phyloP scores from a whole-genome alignment of 2,797 vertebrate genomes.

The Naso thynnoides region DNA sequence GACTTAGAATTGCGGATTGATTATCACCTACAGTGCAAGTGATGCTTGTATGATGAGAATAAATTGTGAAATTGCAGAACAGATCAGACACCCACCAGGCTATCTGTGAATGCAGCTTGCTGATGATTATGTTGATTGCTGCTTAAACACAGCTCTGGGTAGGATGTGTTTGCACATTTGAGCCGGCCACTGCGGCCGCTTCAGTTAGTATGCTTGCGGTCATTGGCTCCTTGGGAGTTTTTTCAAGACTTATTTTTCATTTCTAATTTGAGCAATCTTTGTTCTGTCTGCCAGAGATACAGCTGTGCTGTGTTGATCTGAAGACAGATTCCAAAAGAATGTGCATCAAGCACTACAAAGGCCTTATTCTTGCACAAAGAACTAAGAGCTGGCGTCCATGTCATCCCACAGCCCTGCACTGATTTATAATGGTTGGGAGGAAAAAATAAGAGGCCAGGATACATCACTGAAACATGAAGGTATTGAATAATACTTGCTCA shows the following conservation, averaged over 20 bases:
- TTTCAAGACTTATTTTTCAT: conserved; percentile 44
- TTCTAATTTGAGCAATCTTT: conserved; percentile 66
- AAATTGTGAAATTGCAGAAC: conserved; percentile 44
- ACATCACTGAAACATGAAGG: conserved; percentile 71
- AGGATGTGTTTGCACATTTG: conserved; percentile 34
- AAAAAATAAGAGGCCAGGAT: conserved; percentile 62
- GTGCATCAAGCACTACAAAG: conserved; percentile 69
- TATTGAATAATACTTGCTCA: conserved; percentile 77
- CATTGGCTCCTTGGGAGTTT: conserved; percentile 21
- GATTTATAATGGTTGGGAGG: conserved; percentile 74
- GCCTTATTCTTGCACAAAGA: conserved; percentile 60
- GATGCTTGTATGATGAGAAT: conserved; percentile 45
- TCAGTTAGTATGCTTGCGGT: conserved; percentile 7
- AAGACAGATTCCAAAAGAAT: conserved; percentile 57
- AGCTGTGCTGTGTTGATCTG: conserved; percentile 63
- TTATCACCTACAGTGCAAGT: conserved; percentile 33
- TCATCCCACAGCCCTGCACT: conserved; percentile 64
- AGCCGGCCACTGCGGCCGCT: conserved; percentile 26
- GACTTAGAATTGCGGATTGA: conserved; percentile 38
- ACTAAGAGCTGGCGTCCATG: conserved; percentile 62
- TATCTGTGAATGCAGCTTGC: conserved; percentile 31
- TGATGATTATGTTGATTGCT: conserved; percentile 46
- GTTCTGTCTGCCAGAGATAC: conserved; percentile 56
- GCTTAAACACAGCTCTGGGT: conserved; percentile 39
- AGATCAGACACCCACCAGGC: conserved; percentile 31